These are phyloP conservation scores for Tenrec ecaudatus DNA, from an alignment of 2,113 vertebrate genomes.

Conservation along the genomic window DNA sequence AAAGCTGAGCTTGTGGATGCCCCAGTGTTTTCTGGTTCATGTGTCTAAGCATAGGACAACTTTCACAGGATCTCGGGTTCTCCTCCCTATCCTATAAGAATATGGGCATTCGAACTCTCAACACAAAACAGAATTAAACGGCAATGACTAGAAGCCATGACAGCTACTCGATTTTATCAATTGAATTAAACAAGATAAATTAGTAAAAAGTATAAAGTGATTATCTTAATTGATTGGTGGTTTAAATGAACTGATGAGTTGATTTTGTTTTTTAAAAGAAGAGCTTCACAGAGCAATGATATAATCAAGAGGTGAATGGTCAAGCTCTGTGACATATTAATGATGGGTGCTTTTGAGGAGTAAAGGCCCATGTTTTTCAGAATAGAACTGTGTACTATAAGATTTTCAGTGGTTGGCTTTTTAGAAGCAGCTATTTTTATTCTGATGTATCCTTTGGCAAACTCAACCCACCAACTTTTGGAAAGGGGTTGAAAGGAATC, in stretches of 20 bases:
- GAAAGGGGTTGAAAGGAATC: neutral
- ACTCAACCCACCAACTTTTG: neutral
- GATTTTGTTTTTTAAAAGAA: neutral
- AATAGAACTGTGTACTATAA: neutral
- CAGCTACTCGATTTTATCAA: neutral
- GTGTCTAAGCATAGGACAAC: constrained; percentile 32
- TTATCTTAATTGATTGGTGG: neutral
- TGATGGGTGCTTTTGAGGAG: neutral
- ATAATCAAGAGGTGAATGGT: neutral
- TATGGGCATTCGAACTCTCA: neutral
- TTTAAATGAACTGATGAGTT: neutral
- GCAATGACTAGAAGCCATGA: neutral
- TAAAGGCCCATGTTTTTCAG: neutral
- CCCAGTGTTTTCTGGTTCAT: constrained; percentile 60
- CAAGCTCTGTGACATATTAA: neutral
- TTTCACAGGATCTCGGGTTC: neutral
- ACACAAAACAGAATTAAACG: constrained; percentile 7
- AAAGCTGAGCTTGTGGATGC: constrained; percentile 36
- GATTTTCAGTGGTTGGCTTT: neutral
- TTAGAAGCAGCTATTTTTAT: neutral
- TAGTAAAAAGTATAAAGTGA: constrained; percentile 14
- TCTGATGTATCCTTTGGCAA: neutral
- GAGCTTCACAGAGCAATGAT: neutral
- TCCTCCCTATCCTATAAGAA: constrained; percentile 10
- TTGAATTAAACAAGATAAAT: constrained; percentile 47